Evolutionary conservation across 1,140 invertebrate genomes (phyloP).

Genomic region (Bombus difficillimus): DNA sequence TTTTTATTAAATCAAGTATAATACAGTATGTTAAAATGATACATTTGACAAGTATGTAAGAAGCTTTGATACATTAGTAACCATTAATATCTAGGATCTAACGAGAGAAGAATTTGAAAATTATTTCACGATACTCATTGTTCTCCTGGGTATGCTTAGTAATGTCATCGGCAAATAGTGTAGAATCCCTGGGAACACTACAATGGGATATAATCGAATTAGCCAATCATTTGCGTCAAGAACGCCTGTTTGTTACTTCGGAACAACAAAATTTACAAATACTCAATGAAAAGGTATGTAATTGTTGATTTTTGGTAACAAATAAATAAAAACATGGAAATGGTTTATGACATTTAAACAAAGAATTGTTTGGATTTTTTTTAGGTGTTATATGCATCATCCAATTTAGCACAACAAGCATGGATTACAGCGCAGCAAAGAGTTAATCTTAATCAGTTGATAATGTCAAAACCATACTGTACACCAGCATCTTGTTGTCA

Average conservation of each 20-base stretch:
- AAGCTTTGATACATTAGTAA: neutral
- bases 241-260: slow-evolving; percentile 88
- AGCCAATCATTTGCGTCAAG: slow-evolving; percentile 87
- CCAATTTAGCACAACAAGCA: slow-evolving; percentile 89
- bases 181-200: slow-evolving; percentile 76
- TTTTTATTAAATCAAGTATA: neutral
- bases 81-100: neutral
- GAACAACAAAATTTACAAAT: slow-evolving; percentile 89
- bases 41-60: neutral
- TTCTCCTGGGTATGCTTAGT: slow-evolving; percentile 51
- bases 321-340: neutral
- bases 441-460: slow-evolving; percentile 91
- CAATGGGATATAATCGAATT: slow-evolving; percentile 87
- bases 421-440: slow-evolving; percentile 96
- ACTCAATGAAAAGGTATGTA: slow-evolving; percentile 87
- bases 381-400: slow-evolving; percentile 85
- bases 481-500: slow-evolving; percentile 90
- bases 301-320: neutral
- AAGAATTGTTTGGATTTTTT: slow-evolving; percentile 18
- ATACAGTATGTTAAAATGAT: neutral
- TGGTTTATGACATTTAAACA: no score
- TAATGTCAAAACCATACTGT: slow-evolving; percentile 89
- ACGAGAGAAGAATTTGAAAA: neutral
- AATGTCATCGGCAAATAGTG: slow-evolving; percentile 80
- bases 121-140: neutral